These are phyloP conservation scores for Bubalus kerabau DNA, from an alignment of 2,113 vertebrate species.

Conservation along the genomic window DNA sequence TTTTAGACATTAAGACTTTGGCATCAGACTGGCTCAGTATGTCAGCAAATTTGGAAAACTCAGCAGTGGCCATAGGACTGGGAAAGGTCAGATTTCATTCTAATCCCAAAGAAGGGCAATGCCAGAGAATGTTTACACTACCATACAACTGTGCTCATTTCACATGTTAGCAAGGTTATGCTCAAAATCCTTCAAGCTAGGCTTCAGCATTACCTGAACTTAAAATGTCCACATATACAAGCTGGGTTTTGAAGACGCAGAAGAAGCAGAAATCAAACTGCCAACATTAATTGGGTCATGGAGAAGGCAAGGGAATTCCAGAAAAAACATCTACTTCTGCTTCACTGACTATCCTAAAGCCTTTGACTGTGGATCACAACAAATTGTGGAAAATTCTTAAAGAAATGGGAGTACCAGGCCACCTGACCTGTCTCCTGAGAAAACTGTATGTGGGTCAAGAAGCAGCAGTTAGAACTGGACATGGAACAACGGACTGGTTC, in stretches of 20 bases:
- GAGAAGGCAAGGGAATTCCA: not conserved
- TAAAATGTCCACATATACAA: not conserved
- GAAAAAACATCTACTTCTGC: not conserved
- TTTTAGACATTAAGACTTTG: slow-evolving; percentile 3
- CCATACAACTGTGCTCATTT: not conserved
- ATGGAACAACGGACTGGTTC: not conserved
- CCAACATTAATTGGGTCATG: not conserved
- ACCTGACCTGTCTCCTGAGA: not conserved
- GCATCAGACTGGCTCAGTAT: not conserved
- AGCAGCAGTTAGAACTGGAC: not conserved
- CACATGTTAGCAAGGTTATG: not conserved
- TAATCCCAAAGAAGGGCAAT: not conserved
- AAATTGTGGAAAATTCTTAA: not conserved
- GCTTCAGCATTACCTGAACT: not conserved
- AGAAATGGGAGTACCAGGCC: not conserved
- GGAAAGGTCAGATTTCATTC: not conserved
- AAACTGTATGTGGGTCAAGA: not conserved
- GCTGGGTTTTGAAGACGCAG: not conserved
- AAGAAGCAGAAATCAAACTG: not conserved
- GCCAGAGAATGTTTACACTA: not conserved
- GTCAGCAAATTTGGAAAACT: not conserved
- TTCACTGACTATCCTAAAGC: not conserved
- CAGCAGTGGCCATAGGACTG: not conserved
- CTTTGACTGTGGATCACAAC: not conserved
- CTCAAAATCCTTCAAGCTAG: not conserved